Percentiles rank a stretch among this genome's conserved stretches.
Conservation (phyloP, 2,113 vertebrate species). For the Mus musculus region DNA sequence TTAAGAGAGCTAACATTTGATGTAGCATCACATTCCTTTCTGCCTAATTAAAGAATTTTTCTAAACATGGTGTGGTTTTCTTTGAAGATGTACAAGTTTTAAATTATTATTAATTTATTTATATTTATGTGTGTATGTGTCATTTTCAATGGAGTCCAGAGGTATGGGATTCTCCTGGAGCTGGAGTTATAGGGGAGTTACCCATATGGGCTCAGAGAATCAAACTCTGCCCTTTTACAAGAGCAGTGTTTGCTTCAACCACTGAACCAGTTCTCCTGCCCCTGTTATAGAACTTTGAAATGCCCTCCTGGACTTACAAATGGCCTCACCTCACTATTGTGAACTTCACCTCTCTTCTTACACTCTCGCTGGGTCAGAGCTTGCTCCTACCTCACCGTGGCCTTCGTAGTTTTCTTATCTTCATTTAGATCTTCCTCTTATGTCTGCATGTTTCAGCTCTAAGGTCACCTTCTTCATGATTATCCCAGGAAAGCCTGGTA, state of each 20-base stretch:
- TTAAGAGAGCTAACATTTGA: slow-evolving; percentile 2
- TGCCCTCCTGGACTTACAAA: background rate
- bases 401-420: background rate
- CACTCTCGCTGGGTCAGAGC: background rate
- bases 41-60: background rate
- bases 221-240: no score
- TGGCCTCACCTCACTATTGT: rapidly evolving
- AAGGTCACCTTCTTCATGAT: background rate
- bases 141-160: background rate
- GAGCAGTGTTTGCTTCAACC: background rate
- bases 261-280: background rate
- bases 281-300: background rate
- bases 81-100: background rate
- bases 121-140: background rate
- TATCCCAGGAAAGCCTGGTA: background rate
- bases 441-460: background rate
- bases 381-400: background rate
- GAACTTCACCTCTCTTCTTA: background rate
- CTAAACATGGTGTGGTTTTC: background rate
- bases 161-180: rapidly evolving
- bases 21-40: background rate
- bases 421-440: background rate
- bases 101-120: background rate
- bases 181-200: background rate
- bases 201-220: background rate